Percentiles rank a stretch among this genome's conserved stretches.
These are phyloP conservation scores for Protosalanx chinensis DNA, from an alignment of 2,797 vertebrate genomes.

Conservation along the genomic window DNA sequence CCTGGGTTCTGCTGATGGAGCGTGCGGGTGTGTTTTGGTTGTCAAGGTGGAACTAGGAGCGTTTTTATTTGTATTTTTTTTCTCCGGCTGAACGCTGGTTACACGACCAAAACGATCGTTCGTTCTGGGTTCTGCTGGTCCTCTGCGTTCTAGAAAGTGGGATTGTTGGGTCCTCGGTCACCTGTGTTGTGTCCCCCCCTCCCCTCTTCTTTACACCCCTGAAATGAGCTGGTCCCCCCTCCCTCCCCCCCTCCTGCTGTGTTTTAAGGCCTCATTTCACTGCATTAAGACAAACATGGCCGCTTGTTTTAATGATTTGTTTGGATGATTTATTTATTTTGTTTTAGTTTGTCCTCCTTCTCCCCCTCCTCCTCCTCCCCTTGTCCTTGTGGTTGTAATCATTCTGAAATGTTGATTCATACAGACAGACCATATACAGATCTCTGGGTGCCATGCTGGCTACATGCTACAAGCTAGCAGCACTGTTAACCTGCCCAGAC, in stretches of 20 bases:
- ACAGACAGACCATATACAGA: background rate
- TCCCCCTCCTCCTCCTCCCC: no score
- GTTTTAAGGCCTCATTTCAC: constrained; percentile 50
- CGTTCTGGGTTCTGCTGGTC: background rate
- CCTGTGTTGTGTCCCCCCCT: background rate
- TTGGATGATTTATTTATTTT: constrained; percentile 15
- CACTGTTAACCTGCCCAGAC: background rate
- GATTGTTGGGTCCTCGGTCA: no score
- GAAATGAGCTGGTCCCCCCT: background rate
- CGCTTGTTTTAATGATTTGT: constrained; percentile 60
- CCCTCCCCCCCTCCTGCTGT: constrained; percentile 16
- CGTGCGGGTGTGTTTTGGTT: no score
- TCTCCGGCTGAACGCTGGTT: background rate
- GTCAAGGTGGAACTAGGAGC: no score
- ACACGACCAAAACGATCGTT: background rate
- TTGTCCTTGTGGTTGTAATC: constrained; percentile 38
- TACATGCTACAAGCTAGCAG: constrained; percentile 11
- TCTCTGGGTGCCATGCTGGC: constrained; percentile 37
- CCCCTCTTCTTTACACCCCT: background rate
- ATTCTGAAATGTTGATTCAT: background rate
- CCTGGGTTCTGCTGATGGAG: no score
- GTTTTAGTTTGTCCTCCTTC: constrained; percentile 22
- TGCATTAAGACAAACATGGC: constrained; percentile 61
- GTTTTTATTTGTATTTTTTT: no score
- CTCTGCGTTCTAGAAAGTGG: background rate